phyloP scores from a whole-genome alignment of 2,113 vertebrate genomes.

The Pristiophorus japonicus region DNA sequence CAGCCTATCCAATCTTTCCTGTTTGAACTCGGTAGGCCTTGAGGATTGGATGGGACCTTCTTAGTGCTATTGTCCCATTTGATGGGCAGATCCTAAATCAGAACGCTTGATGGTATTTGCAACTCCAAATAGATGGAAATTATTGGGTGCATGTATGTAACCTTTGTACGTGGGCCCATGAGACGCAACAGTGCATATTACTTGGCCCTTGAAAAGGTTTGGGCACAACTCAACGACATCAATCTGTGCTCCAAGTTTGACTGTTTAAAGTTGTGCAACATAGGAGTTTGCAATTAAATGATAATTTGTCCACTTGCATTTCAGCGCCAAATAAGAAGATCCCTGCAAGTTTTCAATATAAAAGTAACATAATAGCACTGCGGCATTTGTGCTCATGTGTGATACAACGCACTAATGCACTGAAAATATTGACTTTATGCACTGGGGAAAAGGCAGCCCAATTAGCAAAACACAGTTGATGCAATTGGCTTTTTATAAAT shows the following conservation, averaged over 20 bases:
- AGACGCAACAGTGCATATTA: not conserved
- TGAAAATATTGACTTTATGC: slow-evolving; percentile 22
- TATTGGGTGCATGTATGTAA: not conserved
- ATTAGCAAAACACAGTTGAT: not conserved
- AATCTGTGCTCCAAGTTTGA: not conserved
- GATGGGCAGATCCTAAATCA: not conserved
- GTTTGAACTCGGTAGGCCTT: not conserved
- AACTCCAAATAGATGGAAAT: not conserved
- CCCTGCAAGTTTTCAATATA: not conserved
- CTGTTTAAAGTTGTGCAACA: not conserved
- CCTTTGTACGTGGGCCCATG: not conserved
- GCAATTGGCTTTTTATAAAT: not conserved
- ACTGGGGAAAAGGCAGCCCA: not conserved
- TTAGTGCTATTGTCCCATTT: not conserved
- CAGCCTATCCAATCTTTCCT: too few relatives aligned
- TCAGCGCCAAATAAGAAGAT: not conserved
- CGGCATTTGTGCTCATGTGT: not conserved
- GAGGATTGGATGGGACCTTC: not conserved
- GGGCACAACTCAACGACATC: not conserved
- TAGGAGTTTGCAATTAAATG: not conserved
- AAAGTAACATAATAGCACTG: not conserved
- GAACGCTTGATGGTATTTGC: not conserved
- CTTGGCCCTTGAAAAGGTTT: not conserved
- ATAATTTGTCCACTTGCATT: slow-evolving; percentile 12
- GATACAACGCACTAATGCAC: not conserved